Conservation (phyloP, 2,888 invertebrate genomes). For the Andrena trimmerana region DNA sequence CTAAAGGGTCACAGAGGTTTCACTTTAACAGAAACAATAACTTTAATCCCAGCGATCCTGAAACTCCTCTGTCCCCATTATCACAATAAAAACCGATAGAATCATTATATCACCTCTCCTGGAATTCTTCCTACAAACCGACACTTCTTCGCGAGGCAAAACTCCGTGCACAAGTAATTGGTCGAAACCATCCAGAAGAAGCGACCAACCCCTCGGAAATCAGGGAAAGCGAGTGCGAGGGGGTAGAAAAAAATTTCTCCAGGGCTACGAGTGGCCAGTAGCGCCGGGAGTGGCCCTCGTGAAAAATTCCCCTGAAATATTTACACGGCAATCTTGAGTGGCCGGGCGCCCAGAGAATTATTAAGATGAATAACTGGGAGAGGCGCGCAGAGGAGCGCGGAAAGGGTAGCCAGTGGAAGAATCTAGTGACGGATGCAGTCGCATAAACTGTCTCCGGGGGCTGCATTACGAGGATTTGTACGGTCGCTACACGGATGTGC, state of each 20-base stretch:
- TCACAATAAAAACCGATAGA: background rate
- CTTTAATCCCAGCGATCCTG: too few relatives aligned
- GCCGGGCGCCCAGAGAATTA: constrained; percentile 18
- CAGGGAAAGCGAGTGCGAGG: background rate
- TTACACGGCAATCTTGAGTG: constrained; percentile 32
- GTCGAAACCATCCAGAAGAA: background rate
- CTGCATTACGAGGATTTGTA: constrained; percentile 42
- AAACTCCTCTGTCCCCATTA: too few relatives aligned
- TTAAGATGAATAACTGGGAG: constrained; percentile 42
- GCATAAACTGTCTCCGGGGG: constrained; percentile 42
- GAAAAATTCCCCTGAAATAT: constrained; percentile 45
- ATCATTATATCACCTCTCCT: background rate
- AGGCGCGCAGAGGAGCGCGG: background rate
- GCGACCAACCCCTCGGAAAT: background rate
- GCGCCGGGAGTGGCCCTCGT: background rate
- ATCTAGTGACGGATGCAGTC: constrained; percentile 47
- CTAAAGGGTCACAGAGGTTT: background rate
- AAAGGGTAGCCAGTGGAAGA: constrained; percentile 14
- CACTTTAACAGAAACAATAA: too few relatives aligned
- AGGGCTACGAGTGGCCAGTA: background rate
- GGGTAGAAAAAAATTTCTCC: constrained; percentile 13
- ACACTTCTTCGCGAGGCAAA: constrained; percentile 6
- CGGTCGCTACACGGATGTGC: constrained; percentile 48
- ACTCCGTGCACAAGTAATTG: constrained; percentile 4
- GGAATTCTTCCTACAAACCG: background rate